Evolutionary conservation across 2,888 invertebrate genomes (phyloP), one percentile per base, ranked within the genome.

Genomic region (Tenthredo amoena): DNA sequence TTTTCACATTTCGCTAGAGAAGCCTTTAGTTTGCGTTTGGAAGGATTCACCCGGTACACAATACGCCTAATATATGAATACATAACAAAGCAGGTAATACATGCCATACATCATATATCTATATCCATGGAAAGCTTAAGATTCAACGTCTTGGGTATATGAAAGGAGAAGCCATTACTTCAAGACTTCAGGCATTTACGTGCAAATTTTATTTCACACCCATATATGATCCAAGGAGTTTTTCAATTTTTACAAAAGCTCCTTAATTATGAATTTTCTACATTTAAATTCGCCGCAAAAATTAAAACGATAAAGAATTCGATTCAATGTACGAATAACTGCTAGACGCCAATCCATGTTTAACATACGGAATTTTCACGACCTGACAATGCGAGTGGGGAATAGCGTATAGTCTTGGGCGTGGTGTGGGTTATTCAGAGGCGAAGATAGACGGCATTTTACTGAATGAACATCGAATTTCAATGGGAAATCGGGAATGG

Each of bases 401-500:
- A 31, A 68, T 21, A 68, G 21, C 26, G 26, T 68, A 34, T 18
- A 68, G 68, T 68, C 68, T 68, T 68, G 68, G 68, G 68, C 34
- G 85, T 84, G 85, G 76, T 86, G 85, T 87, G 12, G 34, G 31
- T 68, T 68, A 88, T 89, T 88, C 89, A 87, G 65, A 85, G 81
- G 86, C 86, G 86, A 91, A 91, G 91, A 91, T 90, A 89, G 88
- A 91, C 90, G 90, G 89, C 88, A 87, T 89, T 88, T 90, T 90
- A 88, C 89, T 89, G 89, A 90, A 91, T 89, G 89, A 89, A 88
- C 88, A 89, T 87, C 88, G 89, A 90, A 91, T 91, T 91, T 91
- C 91, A 90, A 91, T 91, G 88, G 89, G 85, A 83, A 88, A 89
- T 88, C 87, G 88, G 62, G 68, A 31, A 50, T 47, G 83, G 83